Percentiles rank a stretch among this genome's conserved stretches.
phyloP scores from a whole-genome alignment of 2,113 vertebrate genomes.

The Emydocephalus ijimae region DNA sequence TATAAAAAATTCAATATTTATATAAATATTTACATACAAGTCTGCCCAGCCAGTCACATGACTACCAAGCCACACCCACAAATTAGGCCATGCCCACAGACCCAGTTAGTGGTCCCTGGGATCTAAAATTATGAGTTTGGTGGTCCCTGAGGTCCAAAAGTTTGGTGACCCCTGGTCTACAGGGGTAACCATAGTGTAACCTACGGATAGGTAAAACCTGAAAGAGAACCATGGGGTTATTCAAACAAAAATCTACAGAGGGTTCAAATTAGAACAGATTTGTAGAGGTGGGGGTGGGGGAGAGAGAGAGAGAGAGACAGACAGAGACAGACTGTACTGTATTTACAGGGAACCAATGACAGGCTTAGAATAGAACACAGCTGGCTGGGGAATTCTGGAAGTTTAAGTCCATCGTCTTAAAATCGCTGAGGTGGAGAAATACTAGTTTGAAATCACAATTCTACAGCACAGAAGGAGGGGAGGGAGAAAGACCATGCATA shows the following conservation, averaged over 20 bases:
- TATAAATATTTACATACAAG: too few relatives aligned
- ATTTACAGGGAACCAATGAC: not conserved
- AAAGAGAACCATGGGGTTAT: not conserved
- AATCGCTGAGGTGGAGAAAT: not conserved
- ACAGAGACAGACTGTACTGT: too few relatives aligned
- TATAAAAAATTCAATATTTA: too few relatives aligned
- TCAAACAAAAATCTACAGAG: not conserved
- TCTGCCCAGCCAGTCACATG: too few relatives aligned
- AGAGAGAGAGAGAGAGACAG: too few relatives aligned
- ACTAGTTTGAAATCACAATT: not conserved
- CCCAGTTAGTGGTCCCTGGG: too few relatives aligned
- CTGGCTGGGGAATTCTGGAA: not conserved
- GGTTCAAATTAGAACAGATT: not conserved
- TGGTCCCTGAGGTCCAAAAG: too few relatives aligned
- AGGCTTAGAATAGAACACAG: not conserved
- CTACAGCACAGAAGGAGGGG: not conserved
- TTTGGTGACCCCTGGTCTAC: not conserved
- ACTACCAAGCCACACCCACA: too few relatives aligned
- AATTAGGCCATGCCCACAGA: too few relatives aligned
- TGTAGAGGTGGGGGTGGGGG: not conserved
- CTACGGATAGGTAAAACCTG: not conserved
- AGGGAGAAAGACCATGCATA: not conserved
- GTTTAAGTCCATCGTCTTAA: not conserved
- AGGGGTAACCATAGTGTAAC: not conserved
- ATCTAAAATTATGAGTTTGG: too few relatives aligned